phyloP scores from a whole-genome alignment of 2,888 invertebrate species.

The Cosmorhoe ocellata region DNA sequence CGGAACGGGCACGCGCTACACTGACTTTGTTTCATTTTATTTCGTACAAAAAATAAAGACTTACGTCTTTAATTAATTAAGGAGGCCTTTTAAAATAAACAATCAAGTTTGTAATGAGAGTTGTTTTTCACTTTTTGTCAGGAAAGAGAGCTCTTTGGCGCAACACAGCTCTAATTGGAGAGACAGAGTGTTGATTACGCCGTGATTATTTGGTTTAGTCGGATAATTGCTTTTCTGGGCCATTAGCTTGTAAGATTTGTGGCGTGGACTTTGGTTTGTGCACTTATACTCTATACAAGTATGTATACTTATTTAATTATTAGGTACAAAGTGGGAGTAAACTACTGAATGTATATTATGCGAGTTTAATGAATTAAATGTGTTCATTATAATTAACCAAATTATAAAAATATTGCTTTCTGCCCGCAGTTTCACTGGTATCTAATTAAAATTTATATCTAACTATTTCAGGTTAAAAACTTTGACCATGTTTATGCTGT shows the following conservation, averaged over 20 bases:
- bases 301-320: no score
- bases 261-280: constrained; percentile 11
- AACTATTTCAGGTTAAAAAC: no score
- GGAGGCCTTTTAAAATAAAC: constrained; percentile 48
- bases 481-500: no score
- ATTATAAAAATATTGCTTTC: no score
- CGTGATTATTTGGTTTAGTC: constrained; percentile 35
- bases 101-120: constrained; percentile 57
- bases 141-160: constrained; percentile 31
- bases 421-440: no score
- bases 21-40: constrained; percentile 55
- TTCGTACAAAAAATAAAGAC: constrained; percentile 50
- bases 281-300: no score
- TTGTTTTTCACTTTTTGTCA: constrained; percentile 42
- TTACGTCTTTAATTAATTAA: constrained; percentile 62
- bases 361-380: no score
- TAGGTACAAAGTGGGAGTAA: no score
- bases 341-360: no score
- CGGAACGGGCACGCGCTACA: constrained; percentile 42
- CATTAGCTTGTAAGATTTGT: constrained; percentile 35
- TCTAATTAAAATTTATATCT: no score
- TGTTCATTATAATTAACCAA: no score
- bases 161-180: constrained; percentile 43
- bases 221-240: constrained; percentile 34
- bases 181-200: constrained; percentile 36